Conservation (phyloP, 1,140 invertebrate species). For the Panonychus citri region DNA sequence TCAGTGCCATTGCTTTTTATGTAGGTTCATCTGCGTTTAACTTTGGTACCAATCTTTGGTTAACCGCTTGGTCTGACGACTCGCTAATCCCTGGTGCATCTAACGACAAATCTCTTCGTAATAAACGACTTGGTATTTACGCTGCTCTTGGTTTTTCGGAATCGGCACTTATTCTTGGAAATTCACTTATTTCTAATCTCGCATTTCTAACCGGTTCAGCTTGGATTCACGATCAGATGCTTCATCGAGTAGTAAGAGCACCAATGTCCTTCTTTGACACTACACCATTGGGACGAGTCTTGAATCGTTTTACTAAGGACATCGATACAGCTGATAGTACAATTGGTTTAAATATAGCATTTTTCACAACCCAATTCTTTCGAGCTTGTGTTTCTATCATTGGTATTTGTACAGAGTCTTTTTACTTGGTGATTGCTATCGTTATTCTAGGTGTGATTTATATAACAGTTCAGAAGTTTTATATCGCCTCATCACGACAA, state of each 20-base stretch:
- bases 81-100: conserved; percentile 7
- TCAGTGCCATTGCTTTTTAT: conserved; percentile 3
- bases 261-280: conserved; percentile 39
- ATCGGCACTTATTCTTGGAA: conserved; percentile 16
- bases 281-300: conserved; percentile 39
- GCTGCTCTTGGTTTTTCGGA: conserved; percentile 60
- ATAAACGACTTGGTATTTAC: conserved; percentile 72
- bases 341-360: conserved; percentile 27
- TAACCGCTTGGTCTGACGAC: not conserved
- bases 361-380: conserved; percentile 23
- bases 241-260: conserved; percentile 34
- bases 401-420: conserved; percentile 34
- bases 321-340: conserved; percentile 26
- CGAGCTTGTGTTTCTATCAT: conserved; percentile 62
- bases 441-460: conserved; percentile 63
- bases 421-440: conserved; percentile 55
- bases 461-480: conserved; percentile 21
- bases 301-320: conserved; percentile 37
- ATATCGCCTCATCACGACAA: conserved; percentile 29
- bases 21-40: conserved; percentile 12
- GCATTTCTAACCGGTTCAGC: not conserved
- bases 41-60: conserved; percentile 15
- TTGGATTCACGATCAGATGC: conserved; percentile 20
- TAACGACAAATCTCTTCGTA: conserved; percentile 30
- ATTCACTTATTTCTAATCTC: conserved; percentile 2